Percentiles rank a stretch among this genome's conserved stretches.
These are phyloP conservation scores for Pitta sordida DNA, from an alignment of 2,113 vertebrate genomes.

Conservation along the genomic window DNA sequence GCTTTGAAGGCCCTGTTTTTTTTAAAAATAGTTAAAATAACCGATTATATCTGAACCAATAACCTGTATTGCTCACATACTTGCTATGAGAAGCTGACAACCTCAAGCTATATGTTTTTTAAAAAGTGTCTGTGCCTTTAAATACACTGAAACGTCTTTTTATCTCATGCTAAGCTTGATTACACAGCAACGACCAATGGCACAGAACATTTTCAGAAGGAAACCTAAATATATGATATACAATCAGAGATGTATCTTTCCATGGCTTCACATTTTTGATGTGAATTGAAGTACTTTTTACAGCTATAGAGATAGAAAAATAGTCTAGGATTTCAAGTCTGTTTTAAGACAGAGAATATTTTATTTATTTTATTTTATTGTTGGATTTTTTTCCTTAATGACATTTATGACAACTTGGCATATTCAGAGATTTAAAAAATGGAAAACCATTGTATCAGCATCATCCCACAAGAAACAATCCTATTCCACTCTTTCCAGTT, in stretches of 20 bases:
- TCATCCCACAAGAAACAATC: not conserved
- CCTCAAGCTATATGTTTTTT: not conserved
- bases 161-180: not conserved
- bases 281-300: not conserved
- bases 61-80: not conserved
- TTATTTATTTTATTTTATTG: not conserved
- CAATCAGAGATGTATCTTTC: not conserved
- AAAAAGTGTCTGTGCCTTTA: not conserved
- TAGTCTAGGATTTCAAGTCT: not conserved
- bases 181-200: not conserved
- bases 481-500: not conserved
- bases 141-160: not conserved
- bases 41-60: not conserved
- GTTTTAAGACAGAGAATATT: not conserved
- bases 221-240: not conserved
- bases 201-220: not conserved
- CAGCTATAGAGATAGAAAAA: not conserved
- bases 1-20: not conserved
- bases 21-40: not conserved
- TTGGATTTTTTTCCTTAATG: not conserved
- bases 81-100: not conserved
- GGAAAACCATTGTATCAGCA: not conserved
- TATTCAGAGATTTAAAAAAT: not conserved
- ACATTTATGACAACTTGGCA: not conserved
- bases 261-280: not conserved